A percentile compares a stretch with the other conserved stretches of the same genome.
These are phyloP conservation scores for Agapornis canus DNA, from an alignment of 2,797 vertebrate genomes.

Conservation along the genomic window DNA sequence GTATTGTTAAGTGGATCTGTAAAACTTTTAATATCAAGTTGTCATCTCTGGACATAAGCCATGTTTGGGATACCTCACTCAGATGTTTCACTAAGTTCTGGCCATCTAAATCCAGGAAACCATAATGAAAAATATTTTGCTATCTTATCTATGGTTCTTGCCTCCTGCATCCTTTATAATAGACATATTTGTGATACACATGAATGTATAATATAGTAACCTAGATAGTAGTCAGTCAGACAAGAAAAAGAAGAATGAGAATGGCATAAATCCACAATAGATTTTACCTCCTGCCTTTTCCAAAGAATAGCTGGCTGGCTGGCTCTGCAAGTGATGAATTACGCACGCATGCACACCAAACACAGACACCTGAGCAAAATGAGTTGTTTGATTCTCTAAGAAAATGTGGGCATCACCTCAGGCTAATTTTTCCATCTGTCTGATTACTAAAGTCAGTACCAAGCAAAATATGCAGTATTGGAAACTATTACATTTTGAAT, in stretches of 20 bases:
- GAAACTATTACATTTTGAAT: constrained; percentile 4
- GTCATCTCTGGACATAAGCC: neutral
- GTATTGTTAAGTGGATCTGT: neutral
- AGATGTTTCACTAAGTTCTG: neutral
- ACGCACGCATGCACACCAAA: neutral
- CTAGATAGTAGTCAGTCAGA: neutral
- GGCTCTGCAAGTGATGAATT: neutral
- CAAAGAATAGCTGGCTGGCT: neutral
- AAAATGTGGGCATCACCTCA: neutral
- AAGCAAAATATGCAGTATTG: neutral
- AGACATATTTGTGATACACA: neutral
- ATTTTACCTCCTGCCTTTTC: constrained; percentile 10
- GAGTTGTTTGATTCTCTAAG: neutral
- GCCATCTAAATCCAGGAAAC: neutral
- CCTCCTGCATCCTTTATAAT: neutral
- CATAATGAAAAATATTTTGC: neutral
- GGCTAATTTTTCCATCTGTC: neutral
- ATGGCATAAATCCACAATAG: neutral
- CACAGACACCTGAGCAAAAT: neutral
- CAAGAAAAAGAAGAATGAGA: neutral
- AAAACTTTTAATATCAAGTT: neutral
- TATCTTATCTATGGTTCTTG: neutral
- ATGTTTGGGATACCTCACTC: neutral
- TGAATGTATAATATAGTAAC: neutral
- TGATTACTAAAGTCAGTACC: neutral